Base-by-base conservation (phyloP, 92 coral and sea anemone genomes). In the Plumapathes pennacea region DNA sequence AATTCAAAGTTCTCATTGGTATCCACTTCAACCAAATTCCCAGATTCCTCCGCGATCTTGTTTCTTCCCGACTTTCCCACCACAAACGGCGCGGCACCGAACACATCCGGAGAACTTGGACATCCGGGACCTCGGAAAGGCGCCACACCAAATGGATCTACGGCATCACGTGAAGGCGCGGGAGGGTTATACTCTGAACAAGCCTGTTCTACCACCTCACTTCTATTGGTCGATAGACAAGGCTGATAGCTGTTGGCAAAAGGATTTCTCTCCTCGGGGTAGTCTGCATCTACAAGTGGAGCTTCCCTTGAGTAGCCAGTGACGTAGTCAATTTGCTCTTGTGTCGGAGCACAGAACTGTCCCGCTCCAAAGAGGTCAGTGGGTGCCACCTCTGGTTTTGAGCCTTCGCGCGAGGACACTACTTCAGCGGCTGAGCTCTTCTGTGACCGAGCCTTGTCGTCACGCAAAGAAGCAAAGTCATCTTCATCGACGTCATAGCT, bases 121-220 rank as follows among this genome's bases (percentile, higher is more conserved):
- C 24, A 23, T 77, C 67, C 23, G 71, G 81, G 25, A 70, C 26
- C 22, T 53, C 53, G 28, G n/a, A 87, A 87, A 0, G 89, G 89
- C 14, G 74, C 89, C 15, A 89, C 71, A 17, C 95, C 95, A 46
- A 87, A 87, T 1, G 95, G 95, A 57, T 87, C 85, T 4, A 82
- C 42, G 13, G 75, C n/a, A 17, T 62, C 77, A 11, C 85, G 89
- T 10, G 88, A 81, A n/a, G n/a, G n/a, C 13, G 26, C 59, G 25
- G 88, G 88, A 17, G 88, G 83, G 23, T 24, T 43, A 39, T 37
- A 24, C 27, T 22, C 54, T 5, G 41, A 27, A 12, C 27, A 38
- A 12, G 56, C 72, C 22, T 33, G 51, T 7, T 26, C 47, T 12
- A 62, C 80, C 15, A 55, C 17, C 41, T 67, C 78, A 57, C 66